These are phyloP conservation scores for Eleutherodactylus coqui DNA, from an alignment of 2,797 vertebrate genomes.

Conservation along the genomic window DNA sequence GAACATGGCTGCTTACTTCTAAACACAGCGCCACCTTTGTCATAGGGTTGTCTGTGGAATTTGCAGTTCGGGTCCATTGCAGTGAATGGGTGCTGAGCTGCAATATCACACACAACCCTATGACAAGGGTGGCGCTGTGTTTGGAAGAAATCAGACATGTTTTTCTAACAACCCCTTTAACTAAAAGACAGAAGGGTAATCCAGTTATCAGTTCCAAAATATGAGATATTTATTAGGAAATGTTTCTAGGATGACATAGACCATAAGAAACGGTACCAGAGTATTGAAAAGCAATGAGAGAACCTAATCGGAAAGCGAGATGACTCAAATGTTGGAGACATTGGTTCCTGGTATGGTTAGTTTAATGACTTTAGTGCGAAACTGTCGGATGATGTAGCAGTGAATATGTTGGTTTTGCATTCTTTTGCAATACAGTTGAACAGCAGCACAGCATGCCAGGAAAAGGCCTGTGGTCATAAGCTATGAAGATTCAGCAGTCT, in stretches of 20 bases:
- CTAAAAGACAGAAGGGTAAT: not conserved
- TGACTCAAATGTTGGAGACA: conserved; percentile 22
- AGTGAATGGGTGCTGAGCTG: too few relatives aligned
- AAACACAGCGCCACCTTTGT: too few relatives aligned
- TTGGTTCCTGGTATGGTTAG: conserved; percentile 13
- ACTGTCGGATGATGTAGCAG: not conserved
- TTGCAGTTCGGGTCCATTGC: too few relatives aligned
- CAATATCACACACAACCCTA: too few relatives aligned
- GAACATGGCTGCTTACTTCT: too few relatives aligned
- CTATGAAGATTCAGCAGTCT: conserved; percentile 41
- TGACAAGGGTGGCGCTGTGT: too few relatives aligned
- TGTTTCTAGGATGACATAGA: not conserved
- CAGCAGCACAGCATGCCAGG: conserved; percentile 2
- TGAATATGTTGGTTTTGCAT: conserved; percentile 46
- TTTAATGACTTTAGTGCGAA: not conserved
- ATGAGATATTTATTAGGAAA: not conserved
- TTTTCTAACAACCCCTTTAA: too few relatives aligned
- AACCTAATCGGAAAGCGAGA: not conserved
- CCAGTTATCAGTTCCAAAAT: conserved; percentile 18
- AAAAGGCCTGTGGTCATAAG: conserved; percentile 42
- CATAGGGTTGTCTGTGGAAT: too few relatives aligned
- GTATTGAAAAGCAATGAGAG: not conserved
- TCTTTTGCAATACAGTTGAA: conserved; percentile 40
- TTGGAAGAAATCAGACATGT: too few relatives aligned
- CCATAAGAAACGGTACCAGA: not conserved